phyloP scores from a whole-genome alignment of 2,113 vertebrate species.

The Indicator maculatus region DNA sequence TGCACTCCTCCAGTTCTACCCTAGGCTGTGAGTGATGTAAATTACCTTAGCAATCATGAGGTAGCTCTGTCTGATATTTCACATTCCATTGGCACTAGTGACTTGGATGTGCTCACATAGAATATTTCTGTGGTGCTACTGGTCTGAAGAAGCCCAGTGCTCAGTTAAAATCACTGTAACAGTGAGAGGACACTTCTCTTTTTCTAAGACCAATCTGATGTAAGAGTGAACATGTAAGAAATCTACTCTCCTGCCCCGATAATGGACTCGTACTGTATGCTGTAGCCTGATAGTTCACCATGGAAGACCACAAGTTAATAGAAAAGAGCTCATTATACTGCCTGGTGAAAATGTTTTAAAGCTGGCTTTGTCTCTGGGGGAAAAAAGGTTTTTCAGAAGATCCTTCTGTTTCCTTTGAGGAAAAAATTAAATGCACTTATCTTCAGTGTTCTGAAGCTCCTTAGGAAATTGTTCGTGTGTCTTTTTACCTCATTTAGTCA shows the following conservation, averaged over 20 bases:
- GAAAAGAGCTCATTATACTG: neutral
- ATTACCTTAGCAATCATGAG: neutral
- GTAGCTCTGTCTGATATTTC: neutral
- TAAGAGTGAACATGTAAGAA: neutral
- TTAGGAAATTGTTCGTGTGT: neutral
- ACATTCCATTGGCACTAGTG: neutral
- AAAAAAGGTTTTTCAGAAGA: neutral
- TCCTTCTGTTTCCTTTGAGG: neutral
- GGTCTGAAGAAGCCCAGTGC: neutral
- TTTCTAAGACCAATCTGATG: neutral
- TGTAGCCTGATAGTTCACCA: too few species aligned
- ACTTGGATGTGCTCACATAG: neutral
- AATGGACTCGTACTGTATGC: neutral
- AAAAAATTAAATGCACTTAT: neutral
- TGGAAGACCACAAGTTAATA: neutral
- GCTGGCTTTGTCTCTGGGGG: neutral
- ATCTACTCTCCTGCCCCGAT: neutral
- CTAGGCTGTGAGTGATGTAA: neutral
- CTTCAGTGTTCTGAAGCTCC: neutral
- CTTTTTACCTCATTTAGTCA: neutral
- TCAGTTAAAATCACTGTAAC: neutral
- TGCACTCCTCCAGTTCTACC: neutral
- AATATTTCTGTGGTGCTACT: neutral
- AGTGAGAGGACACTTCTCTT: neutral
- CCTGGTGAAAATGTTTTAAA: neutral